phyloP scores from a whole-genome alignment of 2,113 vertebrate genomes.

The Perca schrenkii region DNA sequence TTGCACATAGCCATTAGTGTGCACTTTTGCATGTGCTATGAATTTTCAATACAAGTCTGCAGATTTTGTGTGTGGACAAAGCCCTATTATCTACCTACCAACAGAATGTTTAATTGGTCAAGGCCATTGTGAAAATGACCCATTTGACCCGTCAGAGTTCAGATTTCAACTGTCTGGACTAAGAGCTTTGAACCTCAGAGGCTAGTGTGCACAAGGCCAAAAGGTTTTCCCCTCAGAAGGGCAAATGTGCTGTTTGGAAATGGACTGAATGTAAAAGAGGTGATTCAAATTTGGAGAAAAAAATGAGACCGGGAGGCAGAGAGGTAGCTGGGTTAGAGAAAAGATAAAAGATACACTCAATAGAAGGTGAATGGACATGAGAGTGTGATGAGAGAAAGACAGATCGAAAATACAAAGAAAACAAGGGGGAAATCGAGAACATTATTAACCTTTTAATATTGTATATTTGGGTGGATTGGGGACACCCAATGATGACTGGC shows the following conservation, averaged over 20 bases:
- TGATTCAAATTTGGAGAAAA: slow-evolving; percentile 1
- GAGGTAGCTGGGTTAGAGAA: neutral
- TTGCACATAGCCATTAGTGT: slow-evolving; percentile 7
- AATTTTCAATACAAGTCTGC: neutral
- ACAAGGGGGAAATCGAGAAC: neutral
- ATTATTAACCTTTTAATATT: neutral
- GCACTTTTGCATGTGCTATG: neutral
- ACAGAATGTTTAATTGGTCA: slow-evolving; percentile 62
- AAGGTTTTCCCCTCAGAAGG: slow-evolving; percentile 44
- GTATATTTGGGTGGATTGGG: neutral
- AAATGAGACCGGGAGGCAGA: slow-evolving; percentile 7
- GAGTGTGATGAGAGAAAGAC: neutral
- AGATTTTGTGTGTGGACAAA: neutral
- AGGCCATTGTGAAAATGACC: slow-evolving; percentile 44
- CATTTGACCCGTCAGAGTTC: slow-evolving; percentile 56
- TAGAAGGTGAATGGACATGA: neutral
- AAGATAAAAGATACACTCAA: neutral
- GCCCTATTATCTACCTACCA: slow-evolving; percentile 26
- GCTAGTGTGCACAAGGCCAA: slow-evolving; percentile 31
- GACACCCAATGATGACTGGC: neutral
- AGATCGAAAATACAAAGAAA: neutral
- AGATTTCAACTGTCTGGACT: slow-evolving; percentile 64
- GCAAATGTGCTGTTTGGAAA: slow-evolving; percentile 20
- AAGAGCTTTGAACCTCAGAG: slow-evolving; percentile 49
- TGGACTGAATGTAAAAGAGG: slow-evolving; percentile 56